These are phyloP conservation scores for Burhinus oedicnemus DNA, from an alignment of 2,113 vertebrate species.

Conservation along the genomic window DNA sequence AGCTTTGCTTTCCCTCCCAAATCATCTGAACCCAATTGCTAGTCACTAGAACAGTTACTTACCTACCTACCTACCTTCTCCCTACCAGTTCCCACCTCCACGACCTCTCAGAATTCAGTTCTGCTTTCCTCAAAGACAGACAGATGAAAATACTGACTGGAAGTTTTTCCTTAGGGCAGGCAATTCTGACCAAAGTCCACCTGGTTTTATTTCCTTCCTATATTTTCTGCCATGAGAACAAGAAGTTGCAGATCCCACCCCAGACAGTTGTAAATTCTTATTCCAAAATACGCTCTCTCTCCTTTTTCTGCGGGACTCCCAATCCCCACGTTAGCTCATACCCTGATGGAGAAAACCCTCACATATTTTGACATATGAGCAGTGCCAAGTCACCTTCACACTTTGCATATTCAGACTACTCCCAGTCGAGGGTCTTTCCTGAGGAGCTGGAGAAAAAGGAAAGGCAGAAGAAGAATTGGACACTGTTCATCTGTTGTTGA, in stretches of 20 bases:
- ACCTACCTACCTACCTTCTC: background rate
- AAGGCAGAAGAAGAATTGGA: background rate
- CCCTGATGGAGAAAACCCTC: background rate
- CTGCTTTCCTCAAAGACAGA: background rate
- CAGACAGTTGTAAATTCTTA: background rate
- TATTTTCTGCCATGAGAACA: background rate
- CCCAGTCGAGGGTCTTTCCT: background rate
- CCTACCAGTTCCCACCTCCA: background rate
- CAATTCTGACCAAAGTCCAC: background rate
- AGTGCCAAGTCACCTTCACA: background rate
- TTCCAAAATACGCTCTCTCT: background rate
- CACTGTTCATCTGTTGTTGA: background rate
- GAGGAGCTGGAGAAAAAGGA: background rate
- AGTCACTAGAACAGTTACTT: background rate
- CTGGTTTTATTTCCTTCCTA: background rate
- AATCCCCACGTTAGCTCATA: background rate
- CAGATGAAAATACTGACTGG: background rate
- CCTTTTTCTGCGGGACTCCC: background rate
- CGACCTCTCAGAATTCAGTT: background rate
- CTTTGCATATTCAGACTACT: background rate
- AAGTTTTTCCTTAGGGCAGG: background rate
- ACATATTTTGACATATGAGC: accelerated
- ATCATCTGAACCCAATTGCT: background rate
- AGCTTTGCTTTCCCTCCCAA: background rate
- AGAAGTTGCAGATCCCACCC: background rate